Percentiles rank a stretch among this genome's conserved stretches.
phyloP scores from a whole-genome alignment of 2,797 vertebrate genomes.

The Myotis planiceps region DNA sequence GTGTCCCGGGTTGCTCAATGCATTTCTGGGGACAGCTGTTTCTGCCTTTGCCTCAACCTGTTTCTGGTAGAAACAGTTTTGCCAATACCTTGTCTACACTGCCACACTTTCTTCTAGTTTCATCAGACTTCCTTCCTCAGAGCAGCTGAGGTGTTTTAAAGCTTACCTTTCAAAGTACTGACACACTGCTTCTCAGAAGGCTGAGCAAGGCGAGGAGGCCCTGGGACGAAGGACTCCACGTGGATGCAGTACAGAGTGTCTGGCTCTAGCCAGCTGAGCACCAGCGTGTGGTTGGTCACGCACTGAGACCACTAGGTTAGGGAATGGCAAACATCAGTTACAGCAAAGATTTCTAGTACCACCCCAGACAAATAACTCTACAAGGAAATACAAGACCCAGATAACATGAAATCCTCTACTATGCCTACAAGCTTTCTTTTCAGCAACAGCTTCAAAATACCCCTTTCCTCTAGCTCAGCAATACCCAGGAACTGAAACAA shows the following conservation, averaged over 20 bases:
- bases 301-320: conserved; percentile 85
- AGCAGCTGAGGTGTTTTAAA: background rate
- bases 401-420: background rate
- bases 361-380: background rate
- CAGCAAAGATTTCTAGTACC: background rate
- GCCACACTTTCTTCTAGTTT: background rate
- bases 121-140: background rate
- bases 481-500: background rate
- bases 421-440: background rate
- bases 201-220: conserved; percentile 62
- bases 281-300: conserved; percentile 80
- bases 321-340: conserved; percentile 42
- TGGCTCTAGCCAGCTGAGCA: conserved; percentile 81
- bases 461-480: background rate
- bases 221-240: conserved; percentile 75
- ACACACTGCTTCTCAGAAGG: conserved; percentile 84
- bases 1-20: background rate
- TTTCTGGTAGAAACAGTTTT: background rate
- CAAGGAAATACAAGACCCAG: background rate
- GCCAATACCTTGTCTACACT: background rate
- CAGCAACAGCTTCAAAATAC: background rate
- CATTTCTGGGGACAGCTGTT: background rate
- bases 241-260: conserved; percentile 86
- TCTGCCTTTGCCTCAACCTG: background rate
- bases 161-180: conserved; percentile 85